Base-by-base conservation (phyloP, 2,113 vertebrate genomes). In the Pycnonotus jocosus region DNA sequence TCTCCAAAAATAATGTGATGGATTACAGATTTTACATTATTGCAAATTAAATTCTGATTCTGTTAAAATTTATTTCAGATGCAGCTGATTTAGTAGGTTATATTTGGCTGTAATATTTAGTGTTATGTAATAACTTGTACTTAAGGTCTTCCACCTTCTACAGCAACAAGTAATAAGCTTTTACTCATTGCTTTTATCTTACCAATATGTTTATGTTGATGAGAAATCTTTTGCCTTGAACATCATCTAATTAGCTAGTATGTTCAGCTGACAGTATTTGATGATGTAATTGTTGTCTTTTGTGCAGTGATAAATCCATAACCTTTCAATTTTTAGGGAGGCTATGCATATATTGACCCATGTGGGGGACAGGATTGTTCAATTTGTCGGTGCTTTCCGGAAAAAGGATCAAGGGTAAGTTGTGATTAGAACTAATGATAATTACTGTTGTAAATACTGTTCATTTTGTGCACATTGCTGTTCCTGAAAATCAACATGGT, bases 391-490 rank as follows among this genome's bases (percentile, higher is more conserved):
- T 99, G 98, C 97, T 98, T 98, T 71, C 98, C 98, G 58, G 96
- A 98, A 66, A 98, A 99, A 97, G 98, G 98, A 96, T 97, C 98
- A 12, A 97, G 95, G 98, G 98, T 99, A 96, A 98, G 98, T 93
- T 44, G 37, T 81, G 40, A 47, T 58, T 83, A 73, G 27, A 86
- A 30, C 3, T 53, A 84, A 27, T 48, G 33, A 33, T 23, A 66
- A 54, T 44, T 64, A 28, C 18, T 35, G 11, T 28, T 80, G 42
- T 53, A 88, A 90, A 51, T 70, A 58, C 24, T 51, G 25, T 57
- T 83, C 6, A 22, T 73, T 93, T 86, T 64, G 23, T 80, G 47
- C 51, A 64, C 9, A 13, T n/a, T 65, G 21, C 18, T 79, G 11
- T 47, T 80, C 20, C 64, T 73, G 50, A 70, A 91, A 66, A 51